Evolutionary conservation across 2,888 invertebrate species (phyloP).

Genomic region (Belgica antarctica): DNA sequence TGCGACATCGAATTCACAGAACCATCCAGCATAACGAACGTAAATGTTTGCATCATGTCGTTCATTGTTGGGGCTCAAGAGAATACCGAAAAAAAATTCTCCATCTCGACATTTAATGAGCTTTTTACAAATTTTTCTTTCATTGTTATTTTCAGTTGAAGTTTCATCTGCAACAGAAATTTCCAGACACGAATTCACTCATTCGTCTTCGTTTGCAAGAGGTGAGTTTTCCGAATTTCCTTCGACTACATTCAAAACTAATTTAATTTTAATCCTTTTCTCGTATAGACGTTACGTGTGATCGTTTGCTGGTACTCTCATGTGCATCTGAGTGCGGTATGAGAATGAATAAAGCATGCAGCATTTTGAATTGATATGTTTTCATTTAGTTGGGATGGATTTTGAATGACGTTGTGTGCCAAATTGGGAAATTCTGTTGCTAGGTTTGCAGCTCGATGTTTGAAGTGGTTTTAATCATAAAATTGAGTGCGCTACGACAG

Average conservation of each 20-base stretch:
- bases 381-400: too few relatives aligned
- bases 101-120: neutral
- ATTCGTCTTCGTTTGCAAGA: neutral
- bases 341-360: conserved; percentile 2
- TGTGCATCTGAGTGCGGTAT: neutral
- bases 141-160: conserved; percentile 16
- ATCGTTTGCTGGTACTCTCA: neutral
- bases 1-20: neutral
- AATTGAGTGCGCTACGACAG: too few relatives aligned
- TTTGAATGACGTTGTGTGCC: too few relatives aligned
- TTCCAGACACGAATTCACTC: neutral
- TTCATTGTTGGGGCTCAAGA: conserved; percentile 4
- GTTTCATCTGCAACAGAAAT: neutral
- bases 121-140: neutral
- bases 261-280: conserved; percentile 30
- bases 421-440: too few relatives aligned
- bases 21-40: neutral
- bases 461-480: too few relatives aligned
- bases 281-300: neutral
- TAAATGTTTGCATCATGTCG: neutral
- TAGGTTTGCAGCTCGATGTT: too few relatives aligned
- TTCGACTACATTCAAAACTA: conserved; percentile 25
- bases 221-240: too few relatives aligned
- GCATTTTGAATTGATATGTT: conserved; percentile 12
- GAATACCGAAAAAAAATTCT: neutral